These are phyloP conservation scores for Dipus sagitta DNA, from an alignment of 2,797 vertebrate species.

Conservation along the genomic window DNA sequence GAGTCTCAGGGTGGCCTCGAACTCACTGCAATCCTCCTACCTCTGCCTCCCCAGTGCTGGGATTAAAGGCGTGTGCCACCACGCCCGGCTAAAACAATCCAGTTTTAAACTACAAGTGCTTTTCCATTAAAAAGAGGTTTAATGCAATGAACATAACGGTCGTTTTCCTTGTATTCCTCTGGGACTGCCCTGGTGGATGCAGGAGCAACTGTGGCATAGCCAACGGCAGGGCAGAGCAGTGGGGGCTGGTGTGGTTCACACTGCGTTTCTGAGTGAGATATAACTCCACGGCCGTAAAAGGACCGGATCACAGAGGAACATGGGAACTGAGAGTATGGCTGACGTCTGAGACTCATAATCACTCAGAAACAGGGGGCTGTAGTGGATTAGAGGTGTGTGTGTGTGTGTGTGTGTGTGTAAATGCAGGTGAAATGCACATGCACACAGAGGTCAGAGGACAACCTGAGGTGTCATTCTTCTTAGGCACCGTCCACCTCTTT, in stretches of 20 bases:
- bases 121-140: neutral
- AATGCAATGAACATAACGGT: neutral
- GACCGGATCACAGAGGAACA: neutral
- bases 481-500: no score
- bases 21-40: no score
- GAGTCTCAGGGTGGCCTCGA: no score
- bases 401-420: no score
- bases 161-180: conserved; percentile 10
- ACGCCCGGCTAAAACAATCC: neutral
- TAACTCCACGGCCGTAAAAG: neutral
- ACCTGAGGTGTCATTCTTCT: no score
- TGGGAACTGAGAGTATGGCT: neutral
- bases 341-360: neutral
- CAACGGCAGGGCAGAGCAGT: neutral
- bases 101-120: neutral
- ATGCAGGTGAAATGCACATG: no score
- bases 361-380: neutral
- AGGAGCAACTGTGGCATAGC: neutral
- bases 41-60: no score
- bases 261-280: neutral
- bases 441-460: no score
- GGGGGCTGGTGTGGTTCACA: no score
- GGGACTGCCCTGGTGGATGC: neutral
- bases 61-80: no score
- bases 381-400: neutral